A percentile compares a stretch with the other conserved stretches of the same genome.
Evolutionary conservation across 2,113 vertebrate genomes (phyloP).

Genomic region (Microcebus murinus): DNA sequence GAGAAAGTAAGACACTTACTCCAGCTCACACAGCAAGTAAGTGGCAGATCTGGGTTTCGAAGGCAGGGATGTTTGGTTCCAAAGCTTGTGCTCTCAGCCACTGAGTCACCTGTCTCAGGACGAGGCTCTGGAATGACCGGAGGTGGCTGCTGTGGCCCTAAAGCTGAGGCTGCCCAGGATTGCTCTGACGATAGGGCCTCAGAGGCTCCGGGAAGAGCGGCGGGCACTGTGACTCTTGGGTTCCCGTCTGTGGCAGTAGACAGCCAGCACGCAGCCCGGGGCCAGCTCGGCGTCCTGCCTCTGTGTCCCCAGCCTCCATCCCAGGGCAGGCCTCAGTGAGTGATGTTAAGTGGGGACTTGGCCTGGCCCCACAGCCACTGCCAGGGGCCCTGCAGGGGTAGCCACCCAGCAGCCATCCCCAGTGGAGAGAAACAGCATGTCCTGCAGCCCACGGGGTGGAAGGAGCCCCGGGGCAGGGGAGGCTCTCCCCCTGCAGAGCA

Average conservation of each 20-base stretch:
- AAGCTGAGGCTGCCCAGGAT: neutral
- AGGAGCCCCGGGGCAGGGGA: neutral
- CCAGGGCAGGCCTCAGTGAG: neutral
- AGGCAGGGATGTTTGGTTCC: neutral
- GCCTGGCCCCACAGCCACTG: neutral
- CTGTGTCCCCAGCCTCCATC: neutral
- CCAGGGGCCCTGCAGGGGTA: neutral
- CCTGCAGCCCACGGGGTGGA: neutral
- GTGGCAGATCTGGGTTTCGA: neutral
- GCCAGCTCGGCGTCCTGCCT: neutral
- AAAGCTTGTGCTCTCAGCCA: neutral
- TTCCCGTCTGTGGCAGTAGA: neutral
- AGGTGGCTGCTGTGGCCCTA: accelerated
- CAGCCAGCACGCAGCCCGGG: neutral
- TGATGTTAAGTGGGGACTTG: neutral
- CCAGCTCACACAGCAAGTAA: neutral
- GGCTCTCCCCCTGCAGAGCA: neutral
- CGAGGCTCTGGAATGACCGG: neutral
- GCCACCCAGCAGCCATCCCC: neutral
- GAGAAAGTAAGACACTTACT: neutral
- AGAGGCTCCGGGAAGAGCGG: neutral
- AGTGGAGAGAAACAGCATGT: neutral
- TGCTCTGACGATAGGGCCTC: neutral
- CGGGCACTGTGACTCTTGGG: accelerated
- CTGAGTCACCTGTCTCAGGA: neutral